Base-by-base conservation (phyloP, 1,140 invertebrate genomes). In the Holcopasites calliopsidis region DNA sequence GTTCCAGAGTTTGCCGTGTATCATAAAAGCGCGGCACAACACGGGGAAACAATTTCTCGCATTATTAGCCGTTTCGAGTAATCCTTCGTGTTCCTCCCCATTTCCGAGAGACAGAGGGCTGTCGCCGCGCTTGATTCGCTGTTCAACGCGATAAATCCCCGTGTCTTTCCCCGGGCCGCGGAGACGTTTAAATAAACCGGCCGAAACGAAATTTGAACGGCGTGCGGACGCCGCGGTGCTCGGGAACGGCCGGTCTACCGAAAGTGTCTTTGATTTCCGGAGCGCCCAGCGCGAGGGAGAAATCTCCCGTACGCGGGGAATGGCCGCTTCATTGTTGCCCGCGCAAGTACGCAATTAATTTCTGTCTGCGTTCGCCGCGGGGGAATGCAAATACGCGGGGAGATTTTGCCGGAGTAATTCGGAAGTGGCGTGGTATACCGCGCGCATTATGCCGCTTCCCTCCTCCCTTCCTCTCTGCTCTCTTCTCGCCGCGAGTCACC, bases 321-420 rank as follows among this genome's bases (percentile, higher is more conserved):
- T 87, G 83, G 84, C 77, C 81, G 85, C 87, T 88, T 88, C 87
- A 87, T 88, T 87, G 88, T 88, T 88, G 84, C 79, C 60, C 78
- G 85, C 77, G 87, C 88, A 90, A 90, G 88, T 88, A 88, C 85
- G 87, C 88, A 89, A 90, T 91, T 90, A 91, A 91, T 91, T 89
- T 89, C 88, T 86, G 88, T 86, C 88, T 80, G 85, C 77, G 85
- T 83, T 84, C 84, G 83, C 87, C 85, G 74, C 82, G 81, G 83
- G 85, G 82, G 85, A 89, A 88, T 89, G 88, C 88, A 88, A 90
- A 90, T 90, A 89, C 87, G 86, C 85, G 83, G 88, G 84, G 86
- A 89, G 88, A 88, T 90, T 90, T 89, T 88, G 79, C 80, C 79
- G 83, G 84, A 88, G 87, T 89, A 89, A 90, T 90, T 90, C 84